Conservation (phyloP, 2,888 invertebrate species). For the Bugula neritina region DNA sequence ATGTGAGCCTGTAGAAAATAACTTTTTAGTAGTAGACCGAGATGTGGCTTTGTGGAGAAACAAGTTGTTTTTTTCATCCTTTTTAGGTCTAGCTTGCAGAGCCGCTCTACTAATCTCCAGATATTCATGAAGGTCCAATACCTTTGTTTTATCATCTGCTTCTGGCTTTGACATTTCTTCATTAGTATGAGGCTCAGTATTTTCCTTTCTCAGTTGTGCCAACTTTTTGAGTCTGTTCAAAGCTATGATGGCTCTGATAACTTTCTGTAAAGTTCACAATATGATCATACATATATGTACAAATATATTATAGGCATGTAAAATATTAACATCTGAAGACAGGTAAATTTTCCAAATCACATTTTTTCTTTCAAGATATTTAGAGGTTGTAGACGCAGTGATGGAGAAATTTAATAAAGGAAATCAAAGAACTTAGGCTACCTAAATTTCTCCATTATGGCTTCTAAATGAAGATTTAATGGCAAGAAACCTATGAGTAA, state of each 20-base stretch:
- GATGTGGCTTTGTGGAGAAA: not conserved
- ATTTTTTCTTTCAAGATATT: no score
- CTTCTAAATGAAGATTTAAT: no score
- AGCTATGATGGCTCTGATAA: conserved; percentile 15
- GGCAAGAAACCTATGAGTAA: no score
- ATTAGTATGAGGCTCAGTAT: not conserved
- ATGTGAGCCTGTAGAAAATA: not conserved
- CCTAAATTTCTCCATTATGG: no score
- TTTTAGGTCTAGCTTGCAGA: not conserved
- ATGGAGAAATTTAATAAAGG: not conserved
- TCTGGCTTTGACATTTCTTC: not conserved
- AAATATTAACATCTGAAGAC: no score
- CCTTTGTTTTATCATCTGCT: not conserved
- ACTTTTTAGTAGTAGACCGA: not conserved
- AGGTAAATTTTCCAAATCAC: no score
- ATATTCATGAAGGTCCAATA: no score
- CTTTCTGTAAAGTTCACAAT: conserved; percentile 3
- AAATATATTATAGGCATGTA: not conserved
- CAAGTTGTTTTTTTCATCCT: not conserved
- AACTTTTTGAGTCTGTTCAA: not conserved
- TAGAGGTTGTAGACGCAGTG: not conserved
- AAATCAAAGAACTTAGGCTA: no score
- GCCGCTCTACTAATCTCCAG: conserved; percentile 8
- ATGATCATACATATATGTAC: not conserved
- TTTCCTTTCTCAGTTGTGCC: not conserved